Evolutionary conservation across 2,113 vertebrate genomes (phyloP).

Genomic region (Heloderma charlesbogerti): DNA sequence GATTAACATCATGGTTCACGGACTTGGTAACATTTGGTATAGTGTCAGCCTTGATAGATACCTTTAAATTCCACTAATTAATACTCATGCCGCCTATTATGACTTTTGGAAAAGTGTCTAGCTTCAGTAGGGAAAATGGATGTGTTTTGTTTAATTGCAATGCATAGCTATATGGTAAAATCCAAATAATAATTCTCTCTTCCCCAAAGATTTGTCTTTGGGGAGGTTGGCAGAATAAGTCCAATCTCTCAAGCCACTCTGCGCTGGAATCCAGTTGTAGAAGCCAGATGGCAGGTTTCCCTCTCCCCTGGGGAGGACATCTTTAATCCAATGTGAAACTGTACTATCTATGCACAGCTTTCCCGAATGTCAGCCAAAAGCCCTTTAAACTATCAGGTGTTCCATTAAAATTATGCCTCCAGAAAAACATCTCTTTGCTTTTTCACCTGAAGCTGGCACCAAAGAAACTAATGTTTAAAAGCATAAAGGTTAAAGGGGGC

Average conservation of each 20-base stretch:
- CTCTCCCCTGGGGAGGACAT: slow-evolving; percentile 68
- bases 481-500: slow-evolving; percentile 38
- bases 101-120: slow-evolving; percentile 73
- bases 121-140: slow-evolving; percentile 73
- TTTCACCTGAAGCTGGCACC: slow-evolving; percentile 49
- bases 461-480: slow-evolving; percentile 49
- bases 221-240: slow-evolving; percentile 70
- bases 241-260: slow-evolving; percentile 68
- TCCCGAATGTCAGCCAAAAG: slow-evolving; percentile 69
- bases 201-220: slow-evolving; percentile 78
- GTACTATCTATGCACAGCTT: slow-evolving; percentile 68
- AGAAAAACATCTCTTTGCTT: slow-evolving; percentile 52
- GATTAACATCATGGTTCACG: background rate
- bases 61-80: slow-evolving; percentile 62
- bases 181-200: slow-evolving; percentile 69
- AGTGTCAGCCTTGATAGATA: slow-evolving; percentile 49
- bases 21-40: background rate
- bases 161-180: slow-evolving; percentile 71
- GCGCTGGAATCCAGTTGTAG: slow-evolving; percentile 64
- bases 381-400: slow-evolving; percentile 63
- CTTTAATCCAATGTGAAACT: slow-evolving; percentile 76
- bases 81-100: slow-evolving; percentile 58
- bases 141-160: slow-evolving; percentile 76
- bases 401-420: slow-evolving; percentile 55
- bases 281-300: slow-evolving; percentile 75